Percentiles rank a stretch among this genome's conserved stretches.
These are phyloP conservation scores for Plecotus auritus DNA, from an alignment of 2,113 vertebrate species.

Conservation along the genomic window DNA sequence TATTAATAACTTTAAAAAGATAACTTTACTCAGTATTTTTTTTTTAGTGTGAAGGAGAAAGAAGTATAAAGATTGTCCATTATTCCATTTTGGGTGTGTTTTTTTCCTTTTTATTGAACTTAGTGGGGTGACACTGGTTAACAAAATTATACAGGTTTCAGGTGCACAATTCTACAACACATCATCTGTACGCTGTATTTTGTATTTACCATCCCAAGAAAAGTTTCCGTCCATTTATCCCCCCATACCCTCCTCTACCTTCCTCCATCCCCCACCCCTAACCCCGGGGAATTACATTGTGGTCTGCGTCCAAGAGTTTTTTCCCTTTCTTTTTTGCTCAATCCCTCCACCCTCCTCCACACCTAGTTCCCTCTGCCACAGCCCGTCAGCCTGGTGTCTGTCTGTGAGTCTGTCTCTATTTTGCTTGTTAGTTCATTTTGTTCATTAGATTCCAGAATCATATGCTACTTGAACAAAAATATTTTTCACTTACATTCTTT, in stretches of 20 bases:
- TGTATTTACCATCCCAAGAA: background rate
- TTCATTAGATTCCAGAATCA: background rate
- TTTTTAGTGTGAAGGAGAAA: background rate
- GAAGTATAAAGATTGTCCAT: background rate
- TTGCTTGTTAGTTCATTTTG: background rate
- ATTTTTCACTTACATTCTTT: background rate
- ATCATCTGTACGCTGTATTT: background rate
- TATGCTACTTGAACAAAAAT: constrained; percentile 6
- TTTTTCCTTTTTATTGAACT: background rate
- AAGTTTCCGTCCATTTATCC: background rate
- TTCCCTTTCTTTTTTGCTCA: background rate
- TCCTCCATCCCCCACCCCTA: background rate
- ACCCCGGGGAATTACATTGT: background rate
- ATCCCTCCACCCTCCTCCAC: background rate
- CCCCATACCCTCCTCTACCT: background rate
- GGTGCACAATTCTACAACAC: background rate
- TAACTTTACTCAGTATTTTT: background rate
- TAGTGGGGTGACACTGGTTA: background rate
- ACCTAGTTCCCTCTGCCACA: background rate
- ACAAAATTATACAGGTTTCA: background rate
- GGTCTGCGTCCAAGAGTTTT: background rate
- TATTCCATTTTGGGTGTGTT: background rate
- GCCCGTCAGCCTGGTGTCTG: background rate
- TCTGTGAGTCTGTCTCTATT: background rate
- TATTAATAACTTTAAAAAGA: constrained; percentile 1